phyloP scores from a whole-genome alignment of 2,113 vertebrate genomes.

The Paraplagusia blochii region DNA sequence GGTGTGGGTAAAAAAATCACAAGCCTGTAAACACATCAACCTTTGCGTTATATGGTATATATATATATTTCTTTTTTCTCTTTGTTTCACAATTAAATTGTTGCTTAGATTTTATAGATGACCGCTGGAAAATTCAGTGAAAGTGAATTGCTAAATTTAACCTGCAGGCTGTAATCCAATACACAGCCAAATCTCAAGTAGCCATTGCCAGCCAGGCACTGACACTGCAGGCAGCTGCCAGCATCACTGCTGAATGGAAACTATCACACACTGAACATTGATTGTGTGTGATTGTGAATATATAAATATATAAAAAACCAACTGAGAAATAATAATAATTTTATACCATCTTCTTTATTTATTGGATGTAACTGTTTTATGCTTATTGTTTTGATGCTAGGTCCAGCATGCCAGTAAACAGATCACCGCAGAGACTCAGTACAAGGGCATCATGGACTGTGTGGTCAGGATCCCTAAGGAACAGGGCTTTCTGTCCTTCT shows the following conservation, averaged over 20 bases:
- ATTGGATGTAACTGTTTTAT: too few relatives aligned
- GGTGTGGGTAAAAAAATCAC: neutral
- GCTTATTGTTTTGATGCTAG: constrained; percentile 58
- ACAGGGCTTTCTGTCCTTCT: constrained; percentile 94
- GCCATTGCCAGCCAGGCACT: constrained; percentile 18
- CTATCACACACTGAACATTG: neutral
- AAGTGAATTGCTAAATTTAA: constrained; percentile 76
- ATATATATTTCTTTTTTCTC: too few relatives aligned
- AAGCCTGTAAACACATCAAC: neutral
- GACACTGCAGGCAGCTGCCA: constrained; percentile 5
- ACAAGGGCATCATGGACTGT: constrained; percentile 97
- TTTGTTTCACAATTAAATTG: neutral
- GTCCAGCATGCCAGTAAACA: constrained; percentile 99
- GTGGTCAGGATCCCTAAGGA: constrained; percentile 94
- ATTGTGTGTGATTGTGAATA: neutral
- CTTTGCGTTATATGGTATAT: neutral
- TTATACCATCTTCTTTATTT: too few relatives aligned
- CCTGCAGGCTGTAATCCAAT: constrained; percentile 69
- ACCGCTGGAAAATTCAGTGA: constrained; percentile 36
- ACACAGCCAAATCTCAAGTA: constrained; percentile 52
- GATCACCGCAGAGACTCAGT: constrained; percentile 89
- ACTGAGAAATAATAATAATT: too few relatives aligned
- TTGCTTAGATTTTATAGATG: constrained; percentile 7
- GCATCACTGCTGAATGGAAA: neutral
- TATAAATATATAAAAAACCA: too few relatives aligned